A percentile compares a stretch with the other conserved stretches of the same genome.
Evolutionary conservation across 2,113 vertebrate genomes (phyloP).

Genomic region (Ptychochromis oligacanthus): DNA sequence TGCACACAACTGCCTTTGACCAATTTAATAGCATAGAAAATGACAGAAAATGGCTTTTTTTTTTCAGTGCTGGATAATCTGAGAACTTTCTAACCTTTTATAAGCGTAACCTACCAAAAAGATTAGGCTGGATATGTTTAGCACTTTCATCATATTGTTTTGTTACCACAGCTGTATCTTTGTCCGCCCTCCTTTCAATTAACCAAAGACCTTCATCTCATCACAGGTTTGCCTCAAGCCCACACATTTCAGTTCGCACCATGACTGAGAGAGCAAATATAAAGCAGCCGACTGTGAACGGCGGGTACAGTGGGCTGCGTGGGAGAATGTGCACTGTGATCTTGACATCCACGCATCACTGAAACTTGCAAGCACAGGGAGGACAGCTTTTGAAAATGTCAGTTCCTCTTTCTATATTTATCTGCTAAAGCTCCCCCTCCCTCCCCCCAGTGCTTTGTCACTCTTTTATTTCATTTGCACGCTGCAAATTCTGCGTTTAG

Average conservation of each 20-base stretch:
- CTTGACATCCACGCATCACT: slow-evolving; percentile 67
- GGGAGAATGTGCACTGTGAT: slow-evolving; percentile 62
- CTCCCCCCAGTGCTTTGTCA: slow-evolving; percentile 46
- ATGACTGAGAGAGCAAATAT: slow-evolving; percentile 33
- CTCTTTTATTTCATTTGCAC: slow-evolving; percentile 47
- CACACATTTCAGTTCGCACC: slow-evolving; percentile 2
- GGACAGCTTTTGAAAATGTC: slow-evolving; percentile 76
- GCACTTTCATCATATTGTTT: background rate
- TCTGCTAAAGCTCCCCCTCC: background rate
- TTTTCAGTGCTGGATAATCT: background rate
- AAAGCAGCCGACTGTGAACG: slow-evolving; percentile 51
- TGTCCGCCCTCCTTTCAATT: background rate
- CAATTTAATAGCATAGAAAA: background rate
- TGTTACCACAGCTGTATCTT: background rate
- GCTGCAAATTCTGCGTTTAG: background rate
- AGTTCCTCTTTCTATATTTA: slow-evolving; percentile 81
- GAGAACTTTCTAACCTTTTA: background rate
- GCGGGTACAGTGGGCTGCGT: slow-evolving; percentile 46
- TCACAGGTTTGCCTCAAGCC: slow-evolving; percentile 1
- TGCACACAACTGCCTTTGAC: background rate
- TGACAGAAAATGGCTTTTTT: too few species aligned
- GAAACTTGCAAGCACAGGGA: slow-evolving; percentile 67
- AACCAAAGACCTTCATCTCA: slow-evolving; percentile 8
- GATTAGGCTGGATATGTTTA: background rate
- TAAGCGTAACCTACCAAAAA: background rate